These are phyloP conservation scores for Automeris io DNA, from an alignment of 2,888 invertebrate species.

Conservation along the genomic window DNA sequence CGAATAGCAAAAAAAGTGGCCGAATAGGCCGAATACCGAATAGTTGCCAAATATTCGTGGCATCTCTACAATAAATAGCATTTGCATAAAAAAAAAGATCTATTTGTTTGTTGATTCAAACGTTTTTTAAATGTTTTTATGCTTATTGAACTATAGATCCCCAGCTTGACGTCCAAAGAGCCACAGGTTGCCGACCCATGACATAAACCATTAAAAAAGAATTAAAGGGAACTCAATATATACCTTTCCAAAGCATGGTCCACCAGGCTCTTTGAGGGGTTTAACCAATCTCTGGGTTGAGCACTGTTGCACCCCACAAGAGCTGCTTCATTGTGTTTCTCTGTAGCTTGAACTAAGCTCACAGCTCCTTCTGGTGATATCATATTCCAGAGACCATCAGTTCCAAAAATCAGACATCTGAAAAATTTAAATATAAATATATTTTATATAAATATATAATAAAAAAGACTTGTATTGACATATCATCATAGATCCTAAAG, in stretches of 20 bases:
- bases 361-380: constrained; percentile 90
- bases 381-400: constrained; percentile 99
- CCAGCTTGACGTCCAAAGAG: too few relatives aligned
- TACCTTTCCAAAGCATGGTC: constrained; percentile 82
- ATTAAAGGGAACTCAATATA: constrained; percentile 4
- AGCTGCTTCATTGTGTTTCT: constrained; percentile 85
- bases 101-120: too few relatives aligned
- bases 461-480: neutral
- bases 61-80: too few relatives aligned
- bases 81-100: too few relatives aligned
- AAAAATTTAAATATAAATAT: constrained; percentile 16
- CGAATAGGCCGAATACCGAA: too few relatives aligned
- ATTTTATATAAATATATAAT: neutral
- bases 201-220: neutral
- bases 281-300: constrained; percentile 81
- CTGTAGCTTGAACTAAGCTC: constrained; percentile 88
- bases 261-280: constrained; percentile 95
- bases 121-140: too few relatives aligned
- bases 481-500: neutral
- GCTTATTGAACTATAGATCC: too few relatives aligned
- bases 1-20: too few relatives aligned
- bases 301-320: constrained; percentile 61
- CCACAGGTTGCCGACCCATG: too few relatives aligned
- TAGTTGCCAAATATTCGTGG: too few relatives aligned
- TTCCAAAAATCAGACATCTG: constrained; percentile 95